Base-by-base conservation (phyloP, 2,797 vertebrate species). In the Heteromormyrus szaboi region DNA sequence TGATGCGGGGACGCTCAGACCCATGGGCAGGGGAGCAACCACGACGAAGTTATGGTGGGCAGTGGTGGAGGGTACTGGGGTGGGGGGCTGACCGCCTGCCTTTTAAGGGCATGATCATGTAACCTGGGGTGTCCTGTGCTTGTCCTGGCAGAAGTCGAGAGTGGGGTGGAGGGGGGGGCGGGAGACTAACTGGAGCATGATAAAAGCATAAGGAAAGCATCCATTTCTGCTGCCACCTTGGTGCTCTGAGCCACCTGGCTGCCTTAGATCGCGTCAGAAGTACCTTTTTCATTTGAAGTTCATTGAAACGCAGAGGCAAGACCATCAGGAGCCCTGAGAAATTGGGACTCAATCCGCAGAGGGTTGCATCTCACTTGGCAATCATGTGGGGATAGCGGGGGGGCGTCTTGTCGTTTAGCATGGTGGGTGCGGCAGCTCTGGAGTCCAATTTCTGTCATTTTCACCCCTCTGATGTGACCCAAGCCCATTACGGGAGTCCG, bases 391-490 rank as follows among this genome's bases (percentile, higher is more conserved):
- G 68, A 37, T 17, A 29, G 29, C 0, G 68, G 68, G 62, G 68
- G 29, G 33, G 68, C 68, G 37, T 12, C 91, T 14, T 89, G 92
- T 92, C 92, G 92, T 93, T 76, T 92, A 93, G 91, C 90, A 92
- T 94, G 90, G 91, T 90, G 92, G 93, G 92, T 90, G 95, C 96
- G 94, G 95, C 79, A 93, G 94, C 95, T 96, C 94, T 95, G 92
- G 93, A 95, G 93, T 94, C 94, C 92, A 94, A 96, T 96, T 96
- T 96, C 95, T 95, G 95, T 95, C 79, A 25, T 83, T 83, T 48
- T 11, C 79, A 83, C 54, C 92, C 95, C 94, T 96, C 95, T 96
- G 95, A 96, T 96, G 94, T 95, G 95, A 95, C 95, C 84, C 96
- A 96, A 96, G 95, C 96, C 95, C 94, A 96, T 96, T 96, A 96